Conservation (phyloP, 2,888 invertebrate genomes). For the Drosophila paucipuncta region DNA sequence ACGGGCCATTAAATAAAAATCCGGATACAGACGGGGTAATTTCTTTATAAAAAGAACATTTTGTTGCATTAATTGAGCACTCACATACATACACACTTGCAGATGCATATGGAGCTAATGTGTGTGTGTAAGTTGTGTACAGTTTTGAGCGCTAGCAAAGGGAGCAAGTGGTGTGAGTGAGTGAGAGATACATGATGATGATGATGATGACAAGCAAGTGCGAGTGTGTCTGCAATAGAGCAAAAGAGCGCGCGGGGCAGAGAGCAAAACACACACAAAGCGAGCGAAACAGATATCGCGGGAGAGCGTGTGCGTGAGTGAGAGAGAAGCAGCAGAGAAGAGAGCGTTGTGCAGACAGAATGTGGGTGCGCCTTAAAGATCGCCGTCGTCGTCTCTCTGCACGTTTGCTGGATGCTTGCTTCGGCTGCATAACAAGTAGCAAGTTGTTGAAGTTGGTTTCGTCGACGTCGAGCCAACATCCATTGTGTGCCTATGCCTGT, state of each 20-base stretch:
- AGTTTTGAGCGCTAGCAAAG: constrained; percentile 8
- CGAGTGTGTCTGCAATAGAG: constrained; percentile 3
- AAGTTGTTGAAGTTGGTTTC: constrained; percentile 40
- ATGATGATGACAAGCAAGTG: background rate
- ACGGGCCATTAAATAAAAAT: constrained; percentile 27
- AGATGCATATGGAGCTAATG: background rate
- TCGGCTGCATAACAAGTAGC: constrained; percentile 66
- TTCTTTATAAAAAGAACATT: constrained; percentile 60
- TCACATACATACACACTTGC: constrained; percentile 15
- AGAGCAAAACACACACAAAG: background rate
- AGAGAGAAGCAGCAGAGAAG: constrained; percentile 23
- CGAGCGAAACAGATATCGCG: background rate
- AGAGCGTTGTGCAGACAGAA: constrained; percentile 37
- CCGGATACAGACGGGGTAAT: constrained; percentile 48
- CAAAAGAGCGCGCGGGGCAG: constrained; percentile 10
- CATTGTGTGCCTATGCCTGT: background rate
- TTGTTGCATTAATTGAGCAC: constrained; percentile 58
- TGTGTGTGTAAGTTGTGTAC: constrained; percentile 10
- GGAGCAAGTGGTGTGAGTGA: constrained; percentile 15
- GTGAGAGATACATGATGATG: constrained; percentile 7
- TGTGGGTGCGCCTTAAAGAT: constrained; percentile 67
- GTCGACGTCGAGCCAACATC: constrained; percentile 10
- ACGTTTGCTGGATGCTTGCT: constrained; percentile 29
- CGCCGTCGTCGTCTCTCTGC: constrained; percentile 22
- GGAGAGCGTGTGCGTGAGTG: constrained; percentile 8